Conservation (phyloP, 2,888 invertebrate genomes). For the Papilio elwesi region DNA sequence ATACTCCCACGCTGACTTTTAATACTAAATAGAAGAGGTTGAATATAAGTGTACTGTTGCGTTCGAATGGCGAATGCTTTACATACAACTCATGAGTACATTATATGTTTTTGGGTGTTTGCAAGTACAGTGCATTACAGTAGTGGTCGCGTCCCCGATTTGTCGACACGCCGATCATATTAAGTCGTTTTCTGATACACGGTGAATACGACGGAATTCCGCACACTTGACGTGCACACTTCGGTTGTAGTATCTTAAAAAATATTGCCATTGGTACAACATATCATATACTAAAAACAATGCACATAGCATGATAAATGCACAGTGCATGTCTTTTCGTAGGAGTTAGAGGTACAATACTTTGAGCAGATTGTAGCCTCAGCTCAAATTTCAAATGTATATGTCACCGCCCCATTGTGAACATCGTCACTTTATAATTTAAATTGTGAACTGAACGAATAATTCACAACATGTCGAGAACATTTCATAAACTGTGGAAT, state of each 20-base stretch:
- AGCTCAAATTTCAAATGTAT: conserved; percentile 1
- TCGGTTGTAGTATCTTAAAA: conserved; percentile 5
- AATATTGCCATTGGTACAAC: not conserved
- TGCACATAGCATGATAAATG: not conserved
- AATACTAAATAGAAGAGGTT: not conserved
- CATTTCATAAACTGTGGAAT: too few species aligned
- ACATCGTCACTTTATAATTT: too few species aligned
- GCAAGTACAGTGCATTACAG: conserved; percentile 3
- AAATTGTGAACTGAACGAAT: too few species aligned
- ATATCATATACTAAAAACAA: not conserved
- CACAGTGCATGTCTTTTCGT: not conserved
- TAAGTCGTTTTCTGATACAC: conserved; percentile 6
- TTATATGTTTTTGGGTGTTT: conserved; percentile 5
- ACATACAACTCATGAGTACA: not conserved
- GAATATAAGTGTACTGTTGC: not conserved
- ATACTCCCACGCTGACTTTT: conserved; percentile 3
- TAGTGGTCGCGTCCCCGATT: conserved; percentile 9
- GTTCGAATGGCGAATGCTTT: not conserved
- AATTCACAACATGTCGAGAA: too few species aligned
- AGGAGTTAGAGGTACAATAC: not conserved
- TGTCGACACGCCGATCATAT: conserved; percentile 17
- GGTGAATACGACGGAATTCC: conserved; percentile 24
- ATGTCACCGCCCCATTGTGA: not conserved
- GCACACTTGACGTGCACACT: conserved; percentile 14
- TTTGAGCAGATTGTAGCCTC: not conserved